phyloP scores from a whole-genome alignment of 2,797 vertebrate species.

The Gymnodraco acuticeps region DNA sequence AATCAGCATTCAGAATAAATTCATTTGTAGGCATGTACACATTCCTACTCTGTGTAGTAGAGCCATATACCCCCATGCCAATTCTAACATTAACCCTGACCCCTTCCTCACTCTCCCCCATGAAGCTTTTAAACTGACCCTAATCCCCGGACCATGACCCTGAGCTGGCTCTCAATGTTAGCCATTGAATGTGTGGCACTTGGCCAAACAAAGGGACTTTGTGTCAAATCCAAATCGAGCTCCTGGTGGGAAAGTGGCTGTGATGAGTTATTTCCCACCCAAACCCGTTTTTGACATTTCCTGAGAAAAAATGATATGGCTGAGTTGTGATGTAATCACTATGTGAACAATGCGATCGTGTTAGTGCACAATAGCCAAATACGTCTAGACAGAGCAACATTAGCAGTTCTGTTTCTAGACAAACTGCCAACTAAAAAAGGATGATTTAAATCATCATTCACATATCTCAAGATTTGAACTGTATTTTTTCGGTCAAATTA shows the following conservation, averaged over 20 bases:
- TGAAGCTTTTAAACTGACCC: conserved; percentile 75
- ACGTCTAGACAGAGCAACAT: background rate
- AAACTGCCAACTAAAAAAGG: background rate
- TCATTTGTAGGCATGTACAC: conserved; percentile 64
- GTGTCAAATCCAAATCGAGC: conserved; percentile 60
- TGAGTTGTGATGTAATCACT: background rate
- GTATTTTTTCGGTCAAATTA: too few species aligned
- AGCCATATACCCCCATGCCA: conserved; percentile 43
- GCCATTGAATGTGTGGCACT: conserved; percentile 69
- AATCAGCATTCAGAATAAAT: conserved; percentile 51
- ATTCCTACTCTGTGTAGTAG: conserved; percentile 46
- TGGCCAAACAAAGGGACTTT: conserved; percentile 78
- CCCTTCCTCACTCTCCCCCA: conserved; percentile 59
- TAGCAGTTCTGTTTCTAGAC: background rate
- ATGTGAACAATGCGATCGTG: background rate
- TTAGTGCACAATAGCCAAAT: background rate
- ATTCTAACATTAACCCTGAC: conserved; percentile 68
- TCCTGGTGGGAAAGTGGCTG: conserved; percentile 71
- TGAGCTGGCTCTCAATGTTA: conserved; percentile 68
- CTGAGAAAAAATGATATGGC: background rate
- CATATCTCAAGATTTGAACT: too few species aligned
- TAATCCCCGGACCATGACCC: conserved; percentile 75
- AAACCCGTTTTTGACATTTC: background rate
- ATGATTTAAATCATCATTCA: background rate
- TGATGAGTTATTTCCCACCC: conserved; percentile 58